Evolutionary conservation across 2,113 vertebrate genomes (phyloP).

Genomic region (Corythornis vintsioides): DNA sequence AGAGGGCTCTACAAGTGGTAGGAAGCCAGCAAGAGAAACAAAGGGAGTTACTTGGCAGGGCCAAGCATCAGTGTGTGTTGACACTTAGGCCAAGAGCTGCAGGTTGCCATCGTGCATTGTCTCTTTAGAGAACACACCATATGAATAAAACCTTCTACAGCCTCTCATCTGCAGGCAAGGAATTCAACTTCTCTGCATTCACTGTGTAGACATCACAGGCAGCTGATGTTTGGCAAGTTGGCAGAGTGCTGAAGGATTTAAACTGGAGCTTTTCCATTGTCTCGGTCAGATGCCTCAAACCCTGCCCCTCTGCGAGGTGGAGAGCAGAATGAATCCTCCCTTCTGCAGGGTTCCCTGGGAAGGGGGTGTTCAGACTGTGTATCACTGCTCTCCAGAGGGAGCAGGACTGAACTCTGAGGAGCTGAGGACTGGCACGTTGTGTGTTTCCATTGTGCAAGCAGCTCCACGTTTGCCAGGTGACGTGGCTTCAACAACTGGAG

Average conservation of each 20-base stretch:
- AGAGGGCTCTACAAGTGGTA: not conserved
- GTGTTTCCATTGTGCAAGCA: not conserved
- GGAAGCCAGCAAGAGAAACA: not conserved
- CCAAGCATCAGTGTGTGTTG: not conserved
- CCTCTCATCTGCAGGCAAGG: constrained; percentile 42
- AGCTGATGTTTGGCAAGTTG: not conserved
- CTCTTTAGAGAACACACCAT: not conserved
- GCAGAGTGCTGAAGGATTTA: not conserved
- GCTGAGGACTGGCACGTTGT: not conserved
- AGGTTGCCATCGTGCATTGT: not conserved
- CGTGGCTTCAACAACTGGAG: not conserved
- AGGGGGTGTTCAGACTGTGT: not conserved
- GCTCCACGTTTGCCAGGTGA: rapidly evolving
- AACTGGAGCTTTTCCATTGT: not conserved
- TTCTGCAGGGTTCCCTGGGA: not conserved
- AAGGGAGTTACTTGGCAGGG: not conserved
- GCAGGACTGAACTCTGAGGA: not conserved
- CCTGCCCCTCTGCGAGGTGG: not conserved
- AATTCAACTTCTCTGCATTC: constrained; percentile 31
- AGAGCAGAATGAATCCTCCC: not conserved
- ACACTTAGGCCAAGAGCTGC: not conserved
- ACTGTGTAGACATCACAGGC: not conserved
- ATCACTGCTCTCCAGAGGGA: not conserved
- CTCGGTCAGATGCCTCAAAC: not conserved
- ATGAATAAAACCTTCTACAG: not conserved